Conservation (phyloP, 2,888 invertebrate species). For the Macrostomum cliftonense region DNA sequence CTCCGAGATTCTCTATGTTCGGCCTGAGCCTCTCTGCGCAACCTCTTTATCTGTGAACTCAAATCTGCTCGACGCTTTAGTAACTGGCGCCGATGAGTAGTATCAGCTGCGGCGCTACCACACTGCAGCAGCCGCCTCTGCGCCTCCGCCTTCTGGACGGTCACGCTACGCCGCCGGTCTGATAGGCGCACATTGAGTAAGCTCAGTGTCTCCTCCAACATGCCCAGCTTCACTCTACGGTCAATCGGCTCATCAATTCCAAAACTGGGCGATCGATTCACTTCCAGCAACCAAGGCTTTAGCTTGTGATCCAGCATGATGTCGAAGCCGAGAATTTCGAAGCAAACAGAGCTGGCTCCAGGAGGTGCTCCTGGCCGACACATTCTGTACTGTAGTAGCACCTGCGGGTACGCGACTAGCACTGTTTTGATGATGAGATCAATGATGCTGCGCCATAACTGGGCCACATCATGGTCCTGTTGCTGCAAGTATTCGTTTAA, state of each 20-base stretch:
- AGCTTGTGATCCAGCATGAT: conserved; percentile 33
- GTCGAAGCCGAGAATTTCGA: conserved; percentile 37
- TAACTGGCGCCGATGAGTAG: conserved; percentile 9
- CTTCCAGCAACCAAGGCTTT: conserved; percentile 36
- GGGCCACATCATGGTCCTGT: neutral
- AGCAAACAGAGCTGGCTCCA: conserved; percentile 34
- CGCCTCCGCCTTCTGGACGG: conserved; percentile 32
- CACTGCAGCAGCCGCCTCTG: conserved; percentile 26
- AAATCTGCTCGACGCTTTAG: conserved; percentile 12
- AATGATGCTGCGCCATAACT: conserved; percentile 3
- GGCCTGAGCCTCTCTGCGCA: conserved; percentile 23
- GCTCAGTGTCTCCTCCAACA: conserved; percentile 30
- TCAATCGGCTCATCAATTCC: conserved; percentile 35
- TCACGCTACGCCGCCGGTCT: conserved; percentile 30
- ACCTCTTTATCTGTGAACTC: conserved; percentile 28
- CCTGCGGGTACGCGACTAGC: conserved; percentile 29
- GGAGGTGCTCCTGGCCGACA: conserved; percentile 34
- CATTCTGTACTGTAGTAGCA: conserved; percentile 35
- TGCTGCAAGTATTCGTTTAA: conserved; percentile 4
- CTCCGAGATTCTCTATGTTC: conserved; percentile 34
- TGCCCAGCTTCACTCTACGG: conserved; percentile 30
- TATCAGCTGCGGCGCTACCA: neutral
- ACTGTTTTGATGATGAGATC: conserved; percentile 13
- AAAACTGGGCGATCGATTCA: conserved; percentile 36
- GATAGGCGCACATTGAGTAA: conserved; percentile 25